Conservation (phyloP, 2,113 vertebrate genomes). For the Brienomyrus longianalis region DNA sequence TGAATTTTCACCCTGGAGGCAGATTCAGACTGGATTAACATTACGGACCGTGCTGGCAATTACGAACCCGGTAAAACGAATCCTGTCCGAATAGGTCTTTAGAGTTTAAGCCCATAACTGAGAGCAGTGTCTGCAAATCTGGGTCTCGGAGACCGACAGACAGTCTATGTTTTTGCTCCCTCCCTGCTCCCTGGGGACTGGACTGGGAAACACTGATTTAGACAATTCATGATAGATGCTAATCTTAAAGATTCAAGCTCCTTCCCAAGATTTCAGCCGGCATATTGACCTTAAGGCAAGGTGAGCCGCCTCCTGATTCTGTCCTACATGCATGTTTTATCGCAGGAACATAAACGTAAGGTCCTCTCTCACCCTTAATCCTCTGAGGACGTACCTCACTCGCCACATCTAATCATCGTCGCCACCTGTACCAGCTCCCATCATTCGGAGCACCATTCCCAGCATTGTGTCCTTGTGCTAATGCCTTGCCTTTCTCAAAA, state of each 20-base stretch:
- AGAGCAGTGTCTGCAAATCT: not conserved
- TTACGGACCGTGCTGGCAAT: not conserved
- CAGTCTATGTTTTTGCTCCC: not conserved
- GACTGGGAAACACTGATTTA: not conserved
- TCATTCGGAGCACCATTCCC: not conserved
- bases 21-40: not conserved
- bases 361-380: not conserved
- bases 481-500: slow-evolving; percentile 35
- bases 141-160: not conserved
- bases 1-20: not conserved
- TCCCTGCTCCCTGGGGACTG: not conserved
- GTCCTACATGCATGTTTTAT: not conserved
- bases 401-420: not conserved
- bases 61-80: not conserved
- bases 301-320: not conserved
- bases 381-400: not conserved
- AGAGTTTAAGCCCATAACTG: not conserved
- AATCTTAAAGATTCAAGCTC: not conserved
- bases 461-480: not conserved
- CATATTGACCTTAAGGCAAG: not conserved
- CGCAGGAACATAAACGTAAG: not conserved
- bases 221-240: not conserved
- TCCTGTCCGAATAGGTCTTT: not conserved
- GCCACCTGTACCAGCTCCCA: not conserved
- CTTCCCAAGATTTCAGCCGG: not conserved